phyloP scores from a whole-genome alignment of 1,140 invertebrate genomes.

The Leptestheria dahalacensis region DNA sequence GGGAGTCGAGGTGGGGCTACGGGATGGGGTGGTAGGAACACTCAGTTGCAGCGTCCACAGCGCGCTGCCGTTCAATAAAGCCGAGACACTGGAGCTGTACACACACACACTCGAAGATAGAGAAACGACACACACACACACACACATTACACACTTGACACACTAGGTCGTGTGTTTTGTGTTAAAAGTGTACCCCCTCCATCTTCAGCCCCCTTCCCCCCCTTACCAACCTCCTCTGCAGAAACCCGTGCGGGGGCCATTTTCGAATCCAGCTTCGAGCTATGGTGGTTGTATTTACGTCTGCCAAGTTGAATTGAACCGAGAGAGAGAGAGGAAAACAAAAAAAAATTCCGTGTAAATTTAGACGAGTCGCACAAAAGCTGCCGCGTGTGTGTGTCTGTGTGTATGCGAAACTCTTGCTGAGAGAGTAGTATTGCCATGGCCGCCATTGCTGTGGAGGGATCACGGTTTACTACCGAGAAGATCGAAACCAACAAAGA shows the following conservation, averaged over 20 bases:
- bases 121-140: no score
- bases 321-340: no score
- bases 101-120: not conserved
- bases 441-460: not conserved
- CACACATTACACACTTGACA: no score
- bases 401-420: not conserved
- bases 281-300: no score
- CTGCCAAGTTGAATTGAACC: no score
- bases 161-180: no score
- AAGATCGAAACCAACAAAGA: not conserved
- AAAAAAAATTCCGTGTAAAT: no score
- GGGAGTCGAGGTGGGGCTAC: not conserved
- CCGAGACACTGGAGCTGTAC: not conserved
- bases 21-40: not conserved
- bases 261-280: not conserved
- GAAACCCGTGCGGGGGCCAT: no score
- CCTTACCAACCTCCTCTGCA: no score
- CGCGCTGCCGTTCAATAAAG: not conserved
- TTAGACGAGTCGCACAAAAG: not conserved
- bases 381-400: not conserved
- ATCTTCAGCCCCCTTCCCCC: no score
- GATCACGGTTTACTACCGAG: not conserved
- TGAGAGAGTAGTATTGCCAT: not conserved
- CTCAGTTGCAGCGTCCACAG: not conserved
- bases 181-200: no score